Evolutionary conservation across 2,888 invertebrate genomes (phyloP).

Genomic region (Stenolophus ochropezus): DNA sequence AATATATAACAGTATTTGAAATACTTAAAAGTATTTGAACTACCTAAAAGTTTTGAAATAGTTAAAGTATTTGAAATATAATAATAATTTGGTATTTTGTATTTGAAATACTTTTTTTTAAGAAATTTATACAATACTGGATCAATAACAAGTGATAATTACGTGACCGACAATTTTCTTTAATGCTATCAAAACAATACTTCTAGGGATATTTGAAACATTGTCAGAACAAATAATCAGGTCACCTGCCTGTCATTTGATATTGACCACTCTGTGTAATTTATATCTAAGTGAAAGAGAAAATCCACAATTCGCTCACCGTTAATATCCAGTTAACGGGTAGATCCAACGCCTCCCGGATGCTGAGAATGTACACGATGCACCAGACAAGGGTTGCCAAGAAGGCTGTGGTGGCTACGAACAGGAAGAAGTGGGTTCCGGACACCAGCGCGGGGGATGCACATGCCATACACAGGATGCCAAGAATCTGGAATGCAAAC

Average conservation of each 20-base stretch:
- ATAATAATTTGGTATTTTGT: not conserved
- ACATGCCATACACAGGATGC: slow-evolving; percentile 89
- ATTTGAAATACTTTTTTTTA: not conserved
- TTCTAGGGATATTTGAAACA: no score
- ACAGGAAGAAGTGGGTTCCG: slow-evolving; percentile 88
- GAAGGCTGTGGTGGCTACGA: slow-evolving; percentile 88
- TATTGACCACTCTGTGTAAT: no score
- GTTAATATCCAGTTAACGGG: slow-evolving; percentile 90
- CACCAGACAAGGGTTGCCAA: slow-evolving; percentile 89
- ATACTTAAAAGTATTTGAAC: no score
- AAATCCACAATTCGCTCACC: slow-evolving; percentile 75
- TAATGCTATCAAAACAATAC: no score
- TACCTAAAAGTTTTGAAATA: no score
- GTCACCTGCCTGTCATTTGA: no score
- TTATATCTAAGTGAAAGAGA: not conserved
- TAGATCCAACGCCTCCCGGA: slow-evolving; percentile 85
- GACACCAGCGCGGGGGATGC: slow-evolving; percentile 80
- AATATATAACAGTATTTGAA: no score
- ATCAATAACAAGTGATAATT: no score
- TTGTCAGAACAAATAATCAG: no score
- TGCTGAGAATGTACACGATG: slow-evolving; percentile 85
- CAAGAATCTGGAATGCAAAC: slow-evolving; percentile 81
- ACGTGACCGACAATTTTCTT: no score
- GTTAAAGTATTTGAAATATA: no score
- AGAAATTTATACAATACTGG: not conserved